Conservation (phyloP, 1,140 invertebrate species). For the Scaptodrosophila lebanonensis region DNA sequence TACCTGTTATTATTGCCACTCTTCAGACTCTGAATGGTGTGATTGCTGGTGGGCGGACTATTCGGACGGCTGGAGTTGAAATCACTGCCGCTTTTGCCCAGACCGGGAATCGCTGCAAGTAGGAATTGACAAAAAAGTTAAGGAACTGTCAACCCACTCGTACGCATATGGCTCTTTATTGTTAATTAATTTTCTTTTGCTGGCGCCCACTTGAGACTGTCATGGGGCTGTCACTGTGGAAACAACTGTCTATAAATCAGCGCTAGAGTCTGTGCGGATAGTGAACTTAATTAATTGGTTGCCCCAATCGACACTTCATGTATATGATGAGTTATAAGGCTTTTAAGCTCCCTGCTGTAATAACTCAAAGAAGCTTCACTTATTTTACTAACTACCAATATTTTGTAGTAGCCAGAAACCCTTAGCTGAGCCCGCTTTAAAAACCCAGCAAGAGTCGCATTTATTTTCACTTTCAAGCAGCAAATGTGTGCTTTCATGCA, state of each 20-base stretch:
- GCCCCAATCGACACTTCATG: too few relatives aligned
- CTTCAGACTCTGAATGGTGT: constrained; percentile 72
- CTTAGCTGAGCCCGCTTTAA: too few relatives aligned
- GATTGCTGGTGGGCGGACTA: constrained; percentile 74
- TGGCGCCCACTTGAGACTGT: constrained; percentile 50
- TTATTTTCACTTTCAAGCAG: too few relatives aligned
- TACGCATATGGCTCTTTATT: background rate
- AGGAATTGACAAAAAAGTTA: constrained; percentile 7
- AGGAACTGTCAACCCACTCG: constrained; percentile 23
- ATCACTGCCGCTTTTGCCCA: constrained; percentile 72
- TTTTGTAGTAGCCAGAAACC: too few relatives aligned
- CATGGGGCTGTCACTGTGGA: constrained; percentile 18
- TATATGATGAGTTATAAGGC: too few relatives aligned
- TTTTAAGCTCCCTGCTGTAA: too few relatives aligned
- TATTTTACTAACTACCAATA: too few relatives aligned
- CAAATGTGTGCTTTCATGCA: too few relatives aligned
- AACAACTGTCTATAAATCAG: constrained; percentile 50
- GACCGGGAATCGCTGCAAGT: constrained; percentile 64
- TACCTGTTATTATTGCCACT: constrained; percentile 74
- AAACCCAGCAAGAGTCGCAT: too few relatives aligned
- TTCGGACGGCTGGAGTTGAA: constrained; percentile 71
- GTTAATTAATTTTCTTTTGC: constrained; percentile 31
- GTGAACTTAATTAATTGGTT: constrained; percentile 66
- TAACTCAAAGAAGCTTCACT: too few relatives aligned
- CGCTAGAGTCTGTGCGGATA: constrained; percentile 53